phyloP scores from a whole-genome alignment of 2,888 invertebrate genomes.

The Melanchra persicariae region DNA sequence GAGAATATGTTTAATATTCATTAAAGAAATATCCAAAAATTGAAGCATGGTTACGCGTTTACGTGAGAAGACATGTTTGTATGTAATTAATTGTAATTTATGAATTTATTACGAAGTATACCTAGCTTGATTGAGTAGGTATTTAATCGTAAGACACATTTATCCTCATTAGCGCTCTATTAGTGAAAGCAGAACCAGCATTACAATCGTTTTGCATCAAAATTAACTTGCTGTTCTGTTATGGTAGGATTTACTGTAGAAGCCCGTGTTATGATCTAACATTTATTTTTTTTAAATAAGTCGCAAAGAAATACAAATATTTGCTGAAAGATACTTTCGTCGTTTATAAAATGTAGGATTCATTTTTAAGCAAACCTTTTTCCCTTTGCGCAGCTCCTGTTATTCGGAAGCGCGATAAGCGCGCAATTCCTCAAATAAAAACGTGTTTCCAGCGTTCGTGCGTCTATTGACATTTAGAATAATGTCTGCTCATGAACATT shows the following conservation, averaged over 20 bases:
- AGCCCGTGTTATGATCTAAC: background rate
- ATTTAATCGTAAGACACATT: conserved; percentile 14
- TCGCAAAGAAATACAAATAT: conserved; percentile 27
- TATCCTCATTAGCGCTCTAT: conserved; percentile 19
- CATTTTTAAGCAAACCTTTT: conserved; percentile 39
- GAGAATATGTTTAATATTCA: background rate
- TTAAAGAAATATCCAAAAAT: background rate
- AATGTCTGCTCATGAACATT: conserved; percentile 29
- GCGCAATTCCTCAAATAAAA: conserved; percentile 35
- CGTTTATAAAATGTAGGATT: conserved; percentile 33
- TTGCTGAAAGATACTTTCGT: conserved; percentile 10
- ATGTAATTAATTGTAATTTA: conserved; percentile 34
- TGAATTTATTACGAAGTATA: background rate
- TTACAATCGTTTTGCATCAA: background rate
- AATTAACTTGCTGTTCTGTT: background rate
- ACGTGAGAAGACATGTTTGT: background rate
- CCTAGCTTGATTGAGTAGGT: background rate
- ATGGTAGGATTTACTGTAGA: background rate
- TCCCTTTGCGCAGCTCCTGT: conserved; percentile 8
- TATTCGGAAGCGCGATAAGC: conserved; percentile 32
- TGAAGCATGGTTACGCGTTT: background rate
- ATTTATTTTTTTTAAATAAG: conserved; percentile 1
- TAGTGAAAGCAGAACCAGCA: conserved; percentile 2
- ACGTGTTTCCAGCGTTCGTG: conserved; percentile 19
- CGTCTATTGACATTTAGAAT: conserved; percentile 48